These are phyloP conservation scores for Neoscelio sp. DNA, from an alignment of 2,888 invertebrate species.

Conservation along the genomic window DNA sequence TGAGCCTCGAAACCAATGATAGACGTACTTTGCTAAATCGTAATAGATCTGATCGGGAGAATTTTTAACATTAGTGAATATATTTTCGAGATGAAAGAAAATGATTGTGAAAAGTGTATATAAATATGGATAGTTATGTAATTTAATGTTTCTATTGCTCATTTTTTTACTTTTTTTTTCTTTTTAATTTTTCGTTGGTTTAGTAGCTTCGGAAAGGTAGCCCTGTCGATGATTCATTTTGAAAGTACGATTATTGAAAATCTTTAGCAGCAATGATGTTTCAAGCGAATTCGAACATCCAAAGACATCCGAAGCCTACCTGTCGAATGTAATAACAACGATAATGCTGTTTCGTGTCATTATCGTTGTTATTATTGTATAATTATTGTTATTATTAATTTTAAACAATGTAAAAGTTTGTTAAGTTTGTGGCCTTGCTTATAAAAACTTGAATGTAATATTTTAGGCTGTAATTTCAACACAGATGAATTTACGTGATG, in stretches of 20 bases:
- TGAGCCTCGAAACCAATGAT: no score
- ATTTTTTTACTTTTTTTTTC: not conserved
- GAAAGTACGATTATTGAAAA: not conserved
- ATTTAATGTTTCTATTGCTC: not conserved
- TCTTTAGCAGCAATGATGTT: conserved; percentile 24
- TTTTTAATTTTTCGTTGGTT: not conserved
- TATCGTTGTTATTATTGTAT: conserved; percentile 73
- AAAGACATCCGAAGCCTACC: conserved; percentile 45
- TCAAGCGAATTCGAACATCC: conserved; percentile 21
- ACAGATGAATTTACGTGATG: conserved; percentile 79
- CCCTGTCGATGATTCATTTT: conserved; percentile 47
- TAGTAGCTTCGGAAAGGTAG: not conserved
- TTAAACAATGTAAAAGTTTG: conserved; percentile 81
- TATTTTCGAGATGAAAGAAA: no score
- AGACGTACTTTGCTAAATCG: no score
- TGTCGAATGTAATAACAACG: conserved; percentile 55
- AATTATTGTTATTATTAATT: conserved; percentile 66
- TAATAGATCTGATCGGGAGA: no score
- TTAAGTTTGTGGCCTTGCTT: conserved; percentile 83
- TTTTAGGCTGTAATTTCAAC: conserved; percentile 82
- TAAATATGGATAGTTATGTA: not conserved
- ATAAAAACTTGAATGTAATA: conserved; percentile 80
- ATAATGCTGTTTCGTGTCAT: conserved; percentile 47
- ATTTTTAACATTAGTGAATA: no score
- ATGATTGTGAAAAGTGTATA: no score